These are phyloP conservation scores for Macrocentrus cingulum DNA, from an alignment of 1,140 invertebrate genomes.

Conservation along the genomic window DNA sequence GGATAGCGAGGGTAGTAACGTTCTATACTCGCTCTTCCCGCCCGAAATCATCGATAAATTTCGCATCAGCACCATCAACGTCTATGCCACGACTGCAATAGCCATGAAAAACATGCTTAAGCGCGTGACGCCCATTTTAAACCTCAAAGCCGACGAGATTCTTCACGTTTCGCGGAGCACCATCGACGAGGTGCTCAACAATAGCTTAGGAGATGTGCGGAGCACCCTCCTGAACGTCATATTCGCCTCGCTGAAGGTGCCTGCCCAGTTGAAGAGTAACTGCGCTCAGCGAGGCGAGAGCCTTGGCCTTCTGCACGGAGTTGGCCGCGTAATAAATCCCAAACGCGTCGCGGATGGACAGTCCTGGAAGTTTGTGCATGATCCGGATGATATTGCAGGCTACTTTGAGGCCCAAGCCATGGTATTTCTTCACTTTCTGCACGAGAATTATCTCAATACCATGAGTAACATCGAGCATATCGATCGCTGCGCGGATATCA, in stretches of 20 bases:
- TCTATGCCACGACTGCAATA: slow-evolving; percentile 67
- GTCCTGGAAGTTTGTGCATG: slow-evolving; percentile 60
- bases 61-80: slow-evolving; percentile 66
- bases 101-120: slow-evolving; percentile 69
- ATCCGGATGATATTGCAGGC: slow-evolving; percentile 66
- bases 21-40: slow-evolving; percentile 67
- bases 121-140: slow-evolving; percentile 62
- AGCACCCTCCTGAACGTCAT: slow-evolving; percentile 72
- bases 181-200: slow-evolving; percentile 69
- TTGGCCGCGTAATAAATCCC: slow-evolving; percentile 76
- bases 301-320: slow-evolving; percentile 70
- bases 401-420: slow-evolving; percentile 66
- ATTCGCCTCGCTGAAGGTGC: slow-evolving; percentile 66
- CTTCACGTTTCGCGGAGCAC: slow-evolving; percentile 58
- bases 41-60: slow-evolving; percentile 62
- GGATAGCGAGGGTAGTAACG: slow-evolving; percentile 63
- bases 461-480: slow-evolving; percentile 65
- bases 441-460: slow-evolving; percentile 74
- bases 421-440: slow-evolving; percentile 68
- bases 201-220: slow-evolving; percentile 70
- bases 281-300: slow-evolving; percentile 64
- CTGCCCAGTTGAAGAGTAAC: slow-evolving; percentile 35
- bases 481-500: slow-evolving; percentile 59
- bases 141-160: slow-evolving; percentile 57
- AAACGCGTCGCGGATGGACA: slow-evolving; percentile 57